A percentile compares a stretch with the other conserved stretches of the same genome.
These are phyloP conservation scores for Aplysina aerophoba DNA, from an alignment of 37 sponge, comb jelly and placozoan species.

Conservation along the genomic window DNA sequence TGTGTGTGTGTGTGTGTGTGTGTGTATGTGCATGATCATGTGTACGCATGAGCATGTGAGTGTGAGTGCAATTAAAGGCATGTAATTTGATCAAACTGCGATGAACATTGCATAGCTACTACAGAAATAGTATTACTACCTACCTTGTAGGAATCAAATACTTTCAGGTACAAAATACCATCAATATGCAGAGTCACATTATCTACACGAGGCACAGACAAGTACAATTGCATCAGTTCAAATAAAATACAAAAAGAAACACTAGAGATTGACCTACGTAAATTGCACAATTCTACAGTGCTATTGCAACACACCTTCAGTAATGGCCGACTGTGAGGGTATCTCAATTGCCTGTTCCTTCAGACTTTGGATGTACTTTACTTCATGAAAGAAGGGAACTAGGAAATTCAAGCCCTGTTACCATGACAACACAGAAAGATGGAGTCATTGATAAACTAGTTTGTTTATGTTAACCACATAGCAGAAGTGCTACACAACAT, in stretches of 20 bases:
- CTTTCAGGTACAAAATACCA: constrained; percentile 92
- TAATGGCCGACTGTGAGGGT: constrained; percentile 97
- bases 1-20: too few species aligned
- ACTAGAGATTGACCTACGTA: not conserved
- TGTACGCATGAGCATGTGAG: too few species aligned
- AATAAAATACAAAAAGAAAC: not conserved
- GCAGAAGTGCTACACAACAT: too few species aligned
- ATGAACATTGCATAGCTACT: too few species aligned
- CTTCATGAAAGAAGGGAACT: constrained; percentile 88
- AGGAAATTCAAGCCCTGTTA: constrained; percentile 87
- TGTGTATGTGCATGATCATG: too few species aligned
- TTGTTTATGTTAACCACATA: too few species aligned
- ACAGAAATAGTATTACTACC: not conserved
- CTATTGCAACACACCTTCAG: constrained; percentile 55
- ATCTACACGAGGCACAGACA: constrained; percentile 51
- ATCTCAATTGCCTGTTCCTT: constrained; percentile 97
- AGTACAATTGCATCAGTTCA: constrained; percentile 1
- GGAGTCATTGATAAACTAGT: not conserved
- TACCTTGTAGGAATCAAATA: constrained; percentile 87
- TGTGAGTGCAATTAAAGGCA: too few species aligned
- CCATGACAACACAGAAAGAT: not conserved
- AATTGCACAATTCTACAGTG: not conserved
- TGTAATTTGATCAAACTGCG: too few species aligned
- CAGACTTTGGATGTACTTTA: constrained; percentile 91
- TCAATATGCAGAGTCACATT: constrained; percentile 97